phyloP scores from a whole-genome alignment of 1,140 invertebrate species.

The Asobara japonica region DNA sequence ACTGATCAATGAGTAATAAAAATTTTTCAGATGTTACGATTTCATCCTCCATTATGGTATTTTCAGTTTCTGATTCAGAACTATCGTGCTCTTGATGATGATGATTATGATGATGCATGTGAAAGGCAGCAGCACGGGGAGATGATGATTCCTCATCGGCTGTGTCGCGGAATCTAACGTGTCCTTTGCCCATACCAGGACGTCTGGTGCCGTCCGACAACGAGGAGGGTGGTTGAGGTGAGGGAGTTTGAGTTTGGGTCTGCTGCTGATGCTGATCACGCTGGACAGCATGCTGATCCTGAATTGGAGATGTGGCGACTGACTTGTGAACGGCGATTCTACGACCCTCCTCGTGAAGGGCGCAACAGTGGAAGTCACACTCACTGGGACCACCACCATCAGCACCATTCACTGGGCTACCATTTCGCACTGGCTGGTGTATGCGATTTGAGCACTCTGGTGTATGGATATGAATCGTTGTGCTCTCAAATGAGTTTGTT shows the following conservation, averaged over 20 bases:
- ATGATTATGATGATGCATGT: slow-evolving; percentile 55
- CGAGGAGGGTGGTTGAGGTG: slow-evolving; percentile 67
- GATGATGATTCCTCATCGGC: slow-evolving; percentile 67
- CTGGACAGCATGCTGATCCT: slow-evolving; percentile 75
- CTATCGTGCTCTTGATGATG: slow-evolving; percentile 76
- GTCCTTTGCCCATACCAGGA: slow-evolving; percentile 62
- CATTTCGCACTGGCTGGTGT: slow-evolving; percentile 72
- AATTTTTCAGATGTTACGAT: slow-evolving; percentile 89
- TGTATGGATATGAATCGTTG: slow-evolving; percentile 83
- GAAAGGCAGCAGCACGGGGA: slow-evolving; percentile 72
- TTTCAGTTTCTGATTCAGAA: slow-evolving; percentile 92
- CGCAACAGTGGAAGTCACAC: slow-evolving; percentile 95
- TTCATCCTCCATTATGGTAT: slow-evolving; percentile 90
- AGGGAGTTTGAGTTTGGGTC: slow-evolving; percentile 64
- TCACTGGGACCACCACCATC: slow-evolving; percentile 73
- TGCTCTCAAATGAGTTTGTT: slow-evolving; percentile 77
- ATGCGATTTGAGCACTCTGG: slow-evolving; percentile 83
- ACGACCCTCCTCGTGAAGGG: slow-evolving; percentile 89
- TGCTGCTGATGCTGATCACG: slow-evolving; percentile 53
- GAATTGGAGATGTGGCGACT: slow-evolving; percentile 90
- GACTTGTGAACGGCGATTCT: slow-evolving; percentile 90
- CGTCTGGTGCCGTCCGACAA: slow-evolving; percentile 64
- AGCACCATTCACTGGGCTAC: slow-evolving; percentile 68
- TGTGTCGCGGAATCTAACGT: slow-evolving; percentile 65
- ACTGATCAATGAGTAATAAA: slow-evolving; percentile 89